A percentile compares a stretch with the other conserved stretches of the same genome.
Conservation (phyloP, 2,888 invertebrate genomes). For the Pristionchus fissidentatus region DNA sequence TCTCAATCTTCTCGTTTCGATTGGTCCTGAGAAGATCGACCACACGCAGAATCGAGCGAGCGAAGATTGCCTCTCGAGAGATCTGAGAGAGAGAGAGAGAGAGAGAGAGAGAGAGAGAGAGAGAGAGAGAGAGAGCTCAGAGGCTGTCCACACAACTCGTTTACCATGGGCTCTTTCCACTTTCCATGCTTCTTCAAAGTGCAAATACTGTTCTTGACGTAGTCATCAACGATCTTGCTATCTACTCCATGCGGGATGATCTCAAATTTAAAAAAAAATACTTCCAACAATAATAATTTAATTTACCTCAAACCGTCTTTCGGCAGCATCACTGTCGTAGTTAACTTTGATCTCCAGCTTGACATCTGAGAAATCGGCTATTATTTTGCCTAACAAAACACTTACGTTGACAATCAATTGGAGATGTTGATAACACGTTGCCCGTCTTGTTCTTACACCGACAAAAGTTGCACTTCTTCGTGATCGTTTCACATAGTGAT, state of each 20-base stretch:
- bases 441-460: not conserved
- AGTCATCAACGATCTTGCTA: not conserved
- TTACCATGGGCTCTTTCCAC: constrained; percentile 28
- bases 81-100: not conserved
- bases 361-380: not conserved
- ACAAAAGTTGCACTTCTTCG: constrained; percentile 17
- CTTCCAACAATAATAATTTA: no score
- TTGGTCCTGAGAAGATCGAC: not conserved
- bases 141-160: no score
- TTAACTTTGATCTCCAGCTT: not conserved
- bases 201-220: not conserved
- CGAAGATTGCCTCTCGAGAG: not conserved
- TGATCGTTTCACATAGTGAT: not conserved
- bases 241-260: not conserved
- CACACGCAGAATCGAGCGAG: not conserved
- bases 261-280: not conserved
- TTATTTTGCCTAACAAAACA: no score
- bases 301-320: constrained; percentile 20
- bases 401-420: not conserved
- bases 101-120: not conserved
- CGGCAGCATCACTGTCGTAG: not conserved
- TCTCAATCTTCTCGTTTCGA: not conserved
- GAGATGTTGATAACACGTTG: not conserved
- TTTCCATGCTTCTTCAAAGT: not conserved
- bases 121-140: no score